Conservation (phyloP, 2,888 invertebrate genomes). For the Junonia oenone region DNA sequence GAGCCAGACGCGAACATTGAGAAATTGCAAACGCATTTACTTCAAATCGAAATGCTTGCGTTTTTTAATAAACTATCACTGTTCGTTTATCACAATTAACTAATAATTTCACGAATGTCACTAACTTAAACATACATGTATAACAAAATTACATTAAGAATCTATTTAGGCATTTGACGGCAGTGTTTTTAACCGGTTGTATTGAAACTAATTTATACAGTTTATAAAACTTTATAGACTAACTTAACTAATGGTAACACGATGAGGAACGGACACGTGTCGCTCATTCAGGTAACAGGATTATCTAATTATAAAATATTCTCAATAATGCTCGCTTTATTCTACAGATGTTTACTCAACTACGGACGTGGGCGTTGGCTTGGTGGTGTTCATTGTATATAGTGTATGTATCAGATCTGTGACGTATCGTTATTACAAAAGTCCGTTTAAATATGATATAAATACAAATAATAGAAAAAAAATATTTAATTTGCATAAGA, state of each 20-base stretch:
- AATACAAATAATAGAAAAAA: not conserved
- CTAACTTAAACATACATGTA: constrained; percentile 53
- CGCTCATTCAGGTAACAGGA: constrained; percentile 75
- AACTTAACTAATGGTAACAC: constrained; percentile 78
- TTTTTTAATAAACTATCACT: constrained; percentile 50
- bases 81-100: constrained; percentile 68
- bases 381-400: not conserved
- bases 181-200: constrained; percentile 76
- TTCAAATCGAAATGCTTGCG: constrained; percentile 24
- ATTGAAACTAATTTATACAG: constrained; percentile 59
- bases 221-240: constrained; percentile 60
- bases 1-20: constrained; percentile 8
- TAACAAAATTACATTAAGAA: constrained; percentile 60
- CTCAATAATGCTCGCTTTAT: constrained; percentile 10
- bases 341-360: not conserved
- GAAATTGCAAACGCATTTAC: constrained; percentile 12
- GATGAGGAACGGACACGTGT: constrained; percentile 72
- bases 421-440: not conserved
- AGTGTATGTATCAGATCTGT: constrained; percentile 1
- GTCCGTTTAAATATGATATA: not conserved
- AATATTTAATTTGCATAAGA: not conserved
- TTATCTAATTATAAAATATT: constrained; percentile 38
- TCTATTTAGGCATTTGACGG: constrained; percentile 78
- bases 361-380: not conserved
- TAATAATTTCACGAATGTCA: constrained; percentile 68